Base-by-base conservation (phyloP, 2,113 vertebrate genomes). In the Erythrocebus patas region DNA sequence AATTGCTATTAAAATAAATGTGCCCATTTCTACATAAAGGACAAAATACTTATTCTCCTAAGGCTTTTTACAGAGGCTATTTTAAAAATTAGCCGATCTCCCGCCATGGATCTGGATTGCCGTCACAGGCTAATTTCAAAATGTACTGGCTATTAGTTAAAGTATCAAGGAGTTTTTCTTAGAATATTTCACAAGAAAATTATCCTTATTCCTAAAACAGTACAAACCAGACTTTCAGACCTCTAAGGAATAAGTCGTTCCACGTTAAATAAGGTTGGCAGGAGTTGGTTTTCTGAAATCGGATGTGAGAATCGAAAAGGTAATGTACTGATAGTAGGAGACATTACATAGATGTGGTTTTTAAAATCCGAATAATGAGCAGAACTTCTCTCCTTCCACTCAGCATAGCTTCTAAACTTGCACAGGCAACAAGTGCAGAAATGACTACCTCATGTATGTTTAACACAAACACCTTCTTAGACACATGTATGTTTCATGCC, bases 1-100 rank as follows among this genome's bases (percentile, higher is more conserved):
- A 40, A 80, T 11, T 79, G 48, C n/a, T 55, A 72, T 55, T 80
- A 79, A 80, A 95, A 97, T 84, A 95, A 96, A 92, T 91, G 59
- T 7, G 16, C 14, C 52, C 76, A 27, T 50, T 55, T 66, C 45
- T 70, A 43, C 80, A 68, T 45, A 75, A 18, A 66, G 59, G 66
- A 89, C 96, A 83, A 91, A 85, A 93, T 43, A 45, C 72, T 48
- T 12, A 12, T 32, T 96, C 73, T 45, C 70, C 81, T 72, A 85
- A 50, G 59, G 32, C 27, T 66, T 64, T 84, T 89, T 43, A 12
- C 25, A 9, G 81, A 91, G 50, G 52, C 25, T 38, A 27, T 43
- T 91, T 68, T 70, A 70, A 70, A 86, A 93, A 78, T 50, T 1
- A 84, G 48, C 23, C 5, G 6, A 40, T 50, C 50, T 6, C 30